Evolutionary conservation across 2,888 invertebrate species (phyloP).

Genomic region (Linnaemya tessellans): DNA sequence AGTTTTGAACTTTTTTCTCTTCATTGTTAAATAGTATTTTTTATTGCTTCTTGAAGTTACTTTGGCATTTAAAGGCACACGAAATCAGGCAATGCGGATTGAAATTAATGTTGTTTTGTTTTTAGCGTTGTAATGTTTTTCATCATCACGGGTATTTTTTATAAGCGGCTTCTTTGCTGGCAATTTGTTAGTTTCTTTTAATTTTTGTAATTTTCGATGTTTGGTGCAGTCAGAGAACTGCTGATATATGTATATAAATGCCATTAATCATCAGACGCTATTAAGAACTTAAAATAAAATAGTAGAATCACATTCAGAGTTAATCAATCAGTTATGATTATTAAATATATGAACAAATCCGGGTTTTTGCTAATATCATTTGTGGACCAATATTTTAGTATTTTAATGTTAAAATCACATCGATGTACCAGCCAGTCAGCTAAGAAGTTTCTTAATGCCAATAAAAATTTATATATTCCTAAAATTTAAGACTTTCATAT

Average conservation of each 20-base stretch:
- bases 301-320: background rate
- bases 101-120: constrained; percentile 28
- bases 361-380: background rate
- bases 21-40: background rate
- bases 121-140: constrained; percentile 8
- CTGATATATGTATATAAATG: background rate
- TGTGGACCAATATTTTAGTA: too few relatives aligned
- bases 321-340: background rate
- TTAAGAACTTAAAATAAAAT: background rate
- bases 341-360: background rate
- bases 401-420: too few relatives aligned
- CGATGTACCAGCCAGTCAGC: too few relatives aligned
- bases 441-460: too few relatives aligned
- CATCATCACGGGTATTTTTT: constrained; percentile 19
- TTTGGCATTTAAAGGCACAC: constrained; percentile 63
- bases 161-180: constrained; percentile 8
- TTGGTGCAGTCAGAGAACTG: background rate
- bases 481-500: too few relatives aligned
- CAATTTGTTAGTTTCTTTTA: constrained; percentile 20
- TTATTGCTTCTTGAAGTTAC: constrained; percentile 16
- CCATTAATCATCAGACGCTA: background rate
- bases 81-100: constrained; percentile 42
- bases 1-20: constrained; percentile 2
- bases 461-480: too few relatives aligned
- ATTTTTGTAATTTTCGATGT: background rate